Percentiles rank a stretch among this genome's conserved stretches.
Conservation (phyloP, 1,140 invertebrate genomes). For the Ceratosolen fusciceps region DNA sequence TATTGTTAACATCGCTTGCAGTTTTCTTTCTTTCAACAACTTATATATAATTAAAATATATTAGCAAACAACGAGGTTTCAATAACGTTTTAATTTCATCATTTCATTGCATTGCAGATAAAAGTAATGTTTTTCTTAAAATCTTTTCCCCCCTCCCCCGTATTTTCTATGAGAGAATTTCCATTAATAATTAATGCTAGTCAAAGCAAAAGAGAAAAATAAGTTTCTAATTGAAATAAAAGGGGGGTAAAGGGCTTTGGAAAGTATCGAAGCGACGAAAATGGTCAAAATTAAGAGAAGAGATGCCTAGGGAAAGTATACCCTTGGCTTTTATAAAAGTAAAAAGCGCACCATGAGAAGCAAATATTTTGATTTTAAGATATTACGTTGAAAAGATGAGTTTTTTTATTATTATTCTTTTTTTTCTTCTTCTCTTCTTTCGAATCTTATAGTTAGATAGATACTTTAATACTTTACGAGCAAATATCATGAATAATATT, state of each 20-base stretch:
- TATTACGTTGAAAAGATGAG: background rate
- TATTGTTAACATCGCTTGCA: too few species aligned
- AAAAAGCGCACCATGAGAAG: background rate
- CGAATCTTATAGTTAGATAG: background rate
- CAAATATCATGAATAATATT: background rate
- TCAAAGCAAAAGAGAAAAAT: constrained; percentile 1
- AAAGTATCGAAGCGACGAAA: background rate
- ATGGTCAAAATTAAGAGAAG: background rate
- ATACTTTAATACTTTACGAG: background rate
- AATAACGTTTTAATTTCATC: too few species aligned
- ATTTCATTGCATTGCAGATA: background rate
- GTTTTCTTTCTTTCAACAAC: too few species aligned
- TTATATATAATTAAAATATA: background rate
- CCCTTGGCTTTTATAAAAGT: background rate
- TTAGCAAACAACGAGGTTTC: background rate
- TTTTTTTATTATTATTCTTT: too few species aligned
- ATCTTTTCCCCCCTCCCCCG: background rate
- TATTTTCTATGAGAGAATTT: background rate
- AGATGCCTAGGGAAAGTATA: background rate
- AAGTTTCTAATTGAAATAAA: constrained; percentile 13
- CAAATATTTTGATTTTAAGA: background rate
- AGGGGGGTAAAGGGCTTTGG: background rate
- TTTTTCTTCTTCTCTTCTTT: too few species aligned
- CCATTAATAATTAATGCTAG: constrained; percentile 50
- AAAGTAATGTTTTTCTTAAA: background rate